Percentiles rank a stretch among this genome's conserved stretches.
Conservation (phyloP, 2,113 vertebrate genomes). For the Tragulus kanchil region DNA sequence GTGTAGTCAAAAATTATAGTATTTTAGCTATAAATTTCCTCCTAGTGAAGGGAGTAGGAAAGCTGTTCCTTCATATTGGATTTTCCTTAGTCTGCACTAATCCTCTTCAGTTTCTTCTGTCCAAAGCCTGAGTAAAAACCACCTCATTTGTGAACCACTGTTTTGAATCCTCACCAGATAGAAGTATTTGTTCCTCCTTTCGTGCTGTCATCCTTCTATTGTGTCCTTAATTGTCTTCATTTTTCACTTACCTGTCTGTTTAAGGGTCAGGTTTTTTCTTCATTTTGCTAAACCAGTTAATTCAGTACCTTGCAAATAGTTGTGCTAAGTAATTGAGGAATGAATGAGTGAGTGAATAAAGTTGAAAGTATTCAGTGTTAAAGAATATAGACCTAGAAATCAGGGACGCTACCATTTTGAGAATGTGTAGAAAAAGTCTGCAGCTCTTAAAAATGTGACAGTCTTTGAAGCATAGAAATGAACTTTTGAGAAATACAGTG, state of each 20-base stretch:
- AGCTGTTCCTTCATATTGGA: neutral
- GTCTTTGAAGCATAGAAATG: neutral
- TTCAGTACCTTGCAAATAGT: neutral
- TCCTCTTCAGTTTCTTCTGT: neutral
- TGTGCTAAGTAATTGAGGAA: neutral
- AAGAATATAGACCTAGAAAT: neutral
- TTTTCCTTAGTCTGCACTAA: neutral
- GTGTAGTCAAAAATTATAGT: constrained; percentile 38
- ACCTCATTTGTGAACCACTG: neutral
- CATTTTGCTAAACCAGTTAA: neutral
- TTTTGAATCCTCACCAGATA: neutral
- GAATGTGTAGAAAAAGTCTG: neutral
- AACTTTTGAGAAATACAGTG: constrained; percentile 27
- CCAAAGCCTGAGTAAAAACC: neutral
- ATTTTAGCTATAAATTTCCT: constrained; percentile 48
- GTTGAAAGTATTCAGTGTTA: neutral
- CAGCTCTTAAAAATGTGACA: constrained; percentile 1
- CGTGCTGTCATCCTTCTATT: neutral
- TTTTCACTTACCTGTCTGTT: neutral
- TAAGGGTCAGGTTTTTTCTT: neutral
- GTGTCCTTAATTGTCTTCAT: neutral
- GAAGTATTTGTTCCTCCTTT: neutral
- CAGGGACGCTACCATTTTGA: neutral
- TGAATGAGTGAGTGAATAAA: neutral
- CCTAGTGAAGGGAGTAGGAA: constrained; percentile 11